Evolutionary conservation across 2,797 vertebrate species (phyloP).

Genomic region (Margarornis squamiger): DNA sequence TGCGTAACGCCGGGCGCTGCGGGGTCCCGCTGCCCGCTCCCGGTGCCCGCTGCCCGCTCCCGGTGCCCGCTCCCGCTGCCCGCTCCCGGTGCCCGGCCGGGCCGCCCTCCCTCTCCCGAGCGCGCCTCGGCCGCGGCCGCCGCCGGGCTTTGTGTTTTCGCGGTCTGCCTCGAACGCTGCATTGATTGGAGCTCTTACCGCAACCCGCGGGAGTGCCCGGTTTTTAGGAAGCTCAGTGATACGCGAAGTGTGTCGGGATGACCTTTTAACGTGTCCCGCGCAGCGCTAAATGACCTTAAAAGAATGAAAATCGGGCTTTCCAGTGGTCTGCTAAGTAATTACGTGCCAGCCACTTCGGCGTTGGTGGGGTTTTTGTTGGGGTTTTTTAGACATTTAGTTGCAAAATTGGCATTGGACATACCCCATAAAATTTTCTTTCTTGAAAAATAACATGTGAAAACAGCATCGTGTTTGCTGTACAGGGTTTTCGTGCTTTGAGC

Average conservation of each 20-base stretch:
- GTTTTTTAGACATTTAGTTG: neutral
- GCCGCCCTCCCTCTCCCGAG: neutral
- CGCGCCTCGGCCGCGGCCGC: neutral
- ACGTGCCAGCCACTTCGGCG: neutral
- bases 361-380: neutral
- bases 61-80: too few species aligned
- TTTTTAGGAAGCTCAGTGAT: neutral
- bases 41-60: too few species aligned
- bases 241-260: fast-evolving
- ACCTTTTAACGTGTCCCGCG: neutral
- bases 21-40: too few species aligned
- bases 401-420: neutral
- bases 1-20: too few species aligned
- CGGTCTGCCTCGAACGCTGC: neutral
- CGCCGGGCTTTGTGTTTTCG: constrained; percentile 10
- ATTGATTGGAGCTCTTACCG: neutral
- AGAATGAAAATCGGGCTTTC: neutral
- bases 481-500: neutral
- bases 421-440: neutral
- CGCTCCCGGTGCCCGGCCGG: too few species aligned
- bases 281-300: neutral
- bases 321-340: neutral
- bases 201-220: neutral
- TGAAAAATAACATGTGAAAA: neutral
- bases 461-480: neutral